Evolutionary conservation across 2,888 invertebrate genomes (phyloP), one percentile per base, ranked within the genome.

Genomic region (Eugnorisma glareosa): DNA sequence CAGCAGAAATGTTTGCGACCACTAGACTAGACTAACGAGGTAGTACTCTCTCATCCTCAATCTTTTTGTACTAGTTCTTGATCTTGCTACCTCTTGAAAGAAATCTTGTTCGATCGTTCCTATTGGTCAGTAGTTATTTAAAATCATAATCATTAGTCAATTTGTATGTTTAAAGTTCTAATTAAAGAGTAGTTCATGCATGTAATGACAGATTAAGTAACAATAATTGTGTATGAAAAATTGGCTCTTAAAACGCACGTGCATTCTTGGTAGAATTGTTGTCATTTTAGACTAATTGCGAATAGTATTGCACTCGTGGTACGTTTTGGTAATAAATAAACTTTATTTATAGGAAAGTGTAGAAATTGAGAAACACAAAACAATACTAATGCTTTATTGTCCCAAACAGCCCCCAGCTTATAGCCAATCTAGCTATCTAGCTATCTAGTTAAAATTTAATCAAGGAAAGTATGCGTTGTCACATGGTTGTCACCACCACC

Each of bases 71-170:
- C 48, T 76, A 78, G 84, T 80, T 86, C 84, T 88, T 90, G 87
- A 88, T 89, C 88, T 89, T 86, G 84, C 73, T 84, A 69, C 78
- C 43, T 31, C n/a, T 59, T 74, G 67, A 86, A 83, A 78, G 77
- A 66, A 40, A 81, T 69, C 77, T 57, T 57, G 79, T 70, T 71
- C 63, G 31, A 67, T 59, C 59, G 40, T 63, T 72, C 61, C 67
- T 64, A 64, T 80, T 70, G 11, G 67, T 67, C n/a, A 24, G 43
- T 35, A 40, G 51, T 28, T 69, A 48, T 73, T 48, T 59, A 15
- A 48, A 48, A 24, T 40, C 40, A 48, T 31, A 68, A 45, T 66
- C 10, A 59, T 84, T 71, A 71, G 43, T 64, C n/a, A 70, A 85
- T 75, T 69, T 45, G 48, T 59, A 45, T 70, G 51, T 81, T 48